A percentile compares a stretch with the other conserved stretches of the same genome.
phyloP scores from a whole-genome alignment of 2,113 vertebrate species.

The Atlantisia rogersi region DNA sequence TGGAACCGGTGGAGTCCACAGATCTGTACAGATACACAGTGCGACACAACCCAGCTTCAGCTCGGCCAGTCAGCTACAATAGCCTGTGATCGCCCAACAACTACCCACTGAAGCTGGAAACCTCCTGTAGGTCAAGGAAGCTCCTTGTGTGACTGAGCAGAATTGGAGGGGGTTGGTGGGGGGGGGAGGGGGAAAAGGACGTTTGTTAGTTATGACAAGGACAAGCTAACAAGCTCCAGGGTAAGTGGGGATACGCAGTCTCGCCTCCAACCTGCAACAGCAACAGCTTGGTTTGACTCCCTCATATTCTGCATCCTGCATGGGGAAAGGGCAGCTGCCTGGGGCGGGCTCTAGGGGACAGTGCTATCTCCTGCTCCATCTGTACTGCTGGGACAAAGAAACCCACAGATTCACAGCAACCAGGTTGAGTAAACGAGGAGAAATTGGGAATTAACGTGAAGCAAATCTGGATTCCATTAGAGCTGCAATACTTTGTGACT shows the following conservation, averaged over 20 bases:
- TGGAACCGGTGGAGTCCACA: constrained; percentile 83
- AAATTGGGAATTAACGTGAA: background rate
- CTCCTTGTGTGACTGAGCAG: background rate
- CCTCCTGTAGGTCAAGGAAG: background rate
- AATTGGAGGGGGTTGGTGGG: background rate
- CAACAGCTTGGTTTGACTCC: background rate
- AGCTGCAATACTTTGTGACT: constrained; percentile 22
- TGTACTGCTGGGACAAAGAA: background rate
- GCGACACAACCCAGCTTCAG: constrained; percentile 39
- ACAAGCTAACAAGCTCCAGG: constrained; percentile 42
- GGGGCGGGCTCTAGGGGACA: background rate
- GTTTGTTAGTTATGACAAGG: constrained; percentile 53
- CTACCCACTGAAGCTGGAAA: background rate
- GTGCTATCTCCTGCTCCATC: background rate
- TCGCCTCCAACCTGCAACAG: constrained; percentile 14
- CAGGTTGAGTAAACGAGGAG: background rate
- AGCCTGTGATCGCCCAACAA: background rate
- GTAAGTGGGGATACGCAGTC: background rate
- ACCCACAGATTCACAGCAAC: background rate
- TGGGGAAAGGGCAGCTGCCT: background rate
- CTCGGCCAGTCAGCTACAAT: background rate
- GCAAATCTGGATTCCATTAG: background rate
- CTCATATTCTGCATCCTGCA: background rate
- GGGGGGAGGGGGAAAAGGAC: background rate
- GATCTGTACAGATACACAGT: constrained; percentile 75